Evolutionary conservation across 2,888 invertebrate species (phyloP), one percentile per base, ranked within the genome.

Genomic region (Pharmacophagus antenor): DNA sequence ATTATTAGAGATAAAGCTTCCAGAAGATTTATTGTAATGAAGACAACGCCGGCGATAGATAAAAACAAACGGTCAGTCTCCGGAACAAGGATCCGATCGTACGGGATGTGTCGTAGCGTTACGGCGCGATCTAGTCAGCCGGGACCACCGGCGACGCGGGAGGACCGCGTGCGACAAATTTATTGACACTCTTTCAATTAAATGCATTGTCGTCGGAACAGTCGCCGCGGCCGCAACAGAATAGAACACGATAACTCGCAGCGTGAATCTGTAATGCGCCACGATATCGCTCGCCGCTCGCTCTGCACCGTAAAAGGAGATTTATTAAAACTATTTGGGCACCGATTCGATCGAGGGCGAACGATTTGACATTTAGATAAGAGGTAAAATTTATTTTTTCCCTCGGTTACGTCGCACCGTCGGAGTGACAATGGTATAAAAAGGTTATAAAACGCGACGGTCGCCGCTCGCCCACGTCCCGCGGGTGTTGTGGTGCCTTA

Each of bases 301-400:
- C 77, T 77, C 75, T 73, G 72, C 80, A 80, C 85, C 78, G 88
- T 90, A 88, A 90, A 90, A 89, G 88, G 88, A 89, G 90, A 90
- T 90, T 90, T 90, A 90, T 90, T 89, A 86, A 89, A 90, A 90
- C 89, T 89, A 89, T 90, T 90, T 87, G 85, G 85, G 84, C 86
- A 90, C 90, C 83, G 89, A 90, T 89, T 87, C 90, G 89, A 90
- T 90, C 89, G 90, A 80, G 85, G 83, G 81, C 82, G 86, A 84
- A 88, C 88, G 90, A 90, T 90, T 90, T 90, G 90, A 90, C 90
- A 88, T 90, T 89, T 86, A 90, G 90, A 90, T 90, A 90, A 90
- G 88, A 82, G 84, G 79, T 86, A 78, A 88, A 88, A 90, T 90
- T 90, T 90, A 89, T 90, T 86, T 87, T 88, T 37, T 83, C 80